These are phyloP conservation scores for Auanema sp. DNA, from an alignment of 2,888 invertebrate genomes.

Conservation along the genomic window DNA sequence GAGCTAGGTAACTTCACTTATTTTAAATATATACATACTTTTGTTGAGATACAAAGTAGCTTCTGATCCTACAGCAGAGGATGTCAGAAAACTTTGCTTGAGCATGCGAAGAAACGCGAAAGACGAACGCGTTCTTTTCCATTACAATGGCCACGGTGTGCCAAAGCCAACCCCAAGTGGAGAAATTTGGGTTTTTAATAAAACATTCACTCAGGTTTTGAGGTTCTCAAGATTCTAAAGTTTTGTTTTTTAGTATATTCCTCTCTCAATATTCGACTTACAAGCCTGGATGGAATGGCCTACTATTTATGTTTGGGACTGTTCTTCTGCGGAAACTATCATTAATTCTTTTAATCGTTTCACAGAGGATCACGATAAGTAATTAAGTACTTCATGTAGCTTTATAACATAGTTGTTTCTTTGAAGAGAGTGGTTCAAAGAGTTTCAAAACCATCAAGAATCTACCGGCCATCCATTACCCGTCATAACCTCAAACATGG, in stretches of 20 bases:
- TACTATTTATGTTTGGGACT: conserved; percentile 98
- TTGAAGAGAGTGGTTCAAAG: conserved; percentile 1
- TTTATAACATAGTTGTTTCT: background rate
- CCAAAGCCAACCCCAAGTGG: conserved; percentile 96
- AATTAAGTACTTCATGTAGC: too few species aligned
- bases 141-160: conserved; percentile 99
- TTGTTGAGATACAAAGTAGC: conserved; percentile 85
- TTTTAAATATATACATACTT: too few species aligned
- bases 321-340: conserved; percentile 95
- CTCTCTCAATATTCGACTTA: conserved; percentile 93
- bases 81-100: conserved; percentile 93
- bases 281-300: conserved; percentile 99
- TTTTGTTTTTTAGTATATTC: conserved; percentile 79
- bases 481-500: conserved; percentile 30
- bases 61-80: conserved; percentile 94
- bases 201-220: conserved; percentile 78
- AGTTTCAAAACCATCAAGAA: conserved; percentile 20
- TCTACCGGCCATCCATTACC: conserved; percentile 19
- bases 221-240: too few species aligned
- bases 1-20: conserved; percentile 71
- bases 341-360: conserved; percentile 79
- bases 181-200: conserved; percentile 84
- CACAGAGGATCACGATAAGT: conserved; percentile 79
- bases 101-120: conserved; percentile 93
- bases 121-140: conserved; percentile 81